Conservation (phyloP, 2,888 invertebrate species). For the Drosophila subsilvestris region DNA sequence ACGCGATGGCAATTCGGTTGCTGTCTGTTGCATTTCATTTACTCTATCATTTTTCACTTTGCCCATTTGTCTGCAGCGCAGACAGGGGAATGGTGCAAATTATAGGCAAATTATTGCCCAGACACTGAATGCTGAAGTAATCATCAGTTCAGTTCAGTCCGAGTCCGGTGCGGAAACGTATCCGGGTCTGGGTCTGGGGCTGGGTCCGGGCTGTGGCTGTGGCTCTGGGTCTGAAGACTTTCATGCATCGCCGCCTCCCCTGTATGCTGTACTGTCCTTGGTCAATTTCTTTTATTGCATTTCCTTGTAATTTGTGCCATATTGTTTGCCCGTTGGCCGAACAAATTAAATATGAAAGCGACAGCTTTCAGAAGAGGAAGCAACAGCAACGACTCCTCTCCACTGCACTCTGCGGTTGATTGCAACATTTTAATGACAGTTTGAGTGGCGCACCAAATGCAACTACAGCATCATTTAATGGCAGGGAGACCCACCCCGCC, state of each 20-base stretch:
- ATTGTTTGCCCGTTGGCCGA: constrained; percentile 65
- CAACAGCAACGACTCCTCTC: constrained; percentile 1
- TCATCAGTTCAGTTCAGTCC: constrained; percentile 44
- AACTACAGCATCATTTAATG: constrained; percentile 52
- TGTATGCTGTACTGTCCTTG: constrained; percentile 17
- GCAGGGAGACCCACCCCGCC: background rate
- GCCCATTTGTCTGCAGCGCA: constrained; percentile 7
- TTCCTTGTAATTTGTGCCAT: constrained; percentile 75
- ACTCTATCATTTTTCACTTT: constrained; percentile 67
- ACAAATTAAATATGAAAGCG: constrained; percentile 61
- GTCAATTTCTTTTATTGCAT: constrained; percentile 62
- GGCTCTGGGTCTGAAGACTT: background rate
- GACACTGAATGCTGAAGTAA: constrained; percentile 64
- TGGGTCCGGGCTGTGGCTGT: constrained; percentile 3
- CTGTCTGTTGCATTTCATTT: constrained; percentile 69
- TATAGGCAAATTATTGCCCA: constrained; percentile 74
- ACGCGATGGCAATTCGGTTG: constrained; percentile 54
- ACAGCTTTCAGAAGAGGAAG: background rate
- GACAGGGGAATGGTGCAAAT: constrained; percentile 49
- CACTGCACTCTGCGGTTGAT: constrained; percentile 29
- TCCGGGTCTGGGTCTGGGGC: too few species aligned
- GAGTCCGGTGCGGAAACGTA: background rate
- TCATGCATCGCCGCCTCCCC: background rate
- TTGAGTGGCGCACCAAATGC: constrained; percentile 63
- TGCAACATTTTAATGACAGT: constrained; percentile 67